A percentile compares a stretch with the other conserved stretches of the same genome.
These are phyloP conservation scores for Pelecanus crispus DNA, from an alignment of 2,113 vertebrate species.

Conservation along the genomic window DNA sequence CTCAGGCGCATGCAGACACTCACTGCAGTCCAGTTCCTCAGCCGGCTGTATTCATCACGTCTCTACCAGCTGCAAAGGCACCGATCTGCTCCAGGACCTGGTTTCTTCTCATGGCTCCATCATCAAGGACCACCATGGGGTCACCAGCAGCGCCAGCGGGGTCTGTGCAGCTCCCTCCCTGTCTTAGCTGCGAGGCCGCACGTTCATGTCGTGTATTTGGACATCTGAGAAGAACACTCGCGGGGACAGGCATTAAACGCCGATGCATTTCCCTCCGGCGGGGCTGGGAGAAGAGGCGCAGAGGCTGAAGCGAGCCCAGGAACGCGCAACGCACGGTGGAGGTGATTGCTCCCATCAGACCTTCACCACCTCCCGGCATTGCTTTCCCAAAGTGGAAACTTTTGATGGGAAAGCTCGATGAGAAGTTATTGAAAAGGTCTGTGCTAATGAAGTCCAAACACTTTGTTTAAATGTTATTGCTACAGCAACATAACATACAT, in stretches of 20 bases:
- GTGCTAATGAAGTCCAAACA: not conserved
- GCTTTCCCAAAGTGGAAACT: not conserved
- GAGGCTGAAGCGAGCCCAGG: not conserved
- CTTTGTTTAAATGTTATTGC: conserved; percentile 4
- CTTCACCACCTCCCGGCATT: rapidly evolving
- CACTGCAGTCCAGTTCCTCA: not conserved
- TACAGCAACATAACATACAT: not conserved
- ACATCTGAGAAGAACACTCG: rapidly evolving
- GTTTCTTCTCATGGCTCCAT: not conserved
- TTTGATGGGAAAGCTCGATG: not conserved
- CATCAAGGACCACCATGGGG: rapidly evolving
- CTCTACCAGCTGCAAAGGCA: not conserved
- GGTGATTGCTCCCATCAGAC: not conserved
- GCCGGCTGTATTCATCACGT: no score
- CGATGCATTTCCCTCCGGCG: not conserved
- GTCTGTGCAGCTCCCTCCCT: not conserved
- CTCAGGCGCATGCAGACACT: not conserved
- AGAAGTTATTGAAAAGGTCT: not conserved
- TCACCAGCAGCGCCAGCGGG: not conserved
- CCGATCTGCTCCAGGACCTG: not conserved
- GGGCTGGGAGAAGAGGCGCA: not conserved
- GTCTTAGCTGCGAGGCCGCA: not conserved
- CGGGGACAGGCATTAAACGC: rapidly evolving
- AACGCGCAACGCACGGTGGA: not conserved
- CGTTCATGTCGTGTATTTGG: not conserved